Base-by-base conservation (phyloP, 2,113 vertebrate genomes). In the Mormyrus lacerda region DNA sequence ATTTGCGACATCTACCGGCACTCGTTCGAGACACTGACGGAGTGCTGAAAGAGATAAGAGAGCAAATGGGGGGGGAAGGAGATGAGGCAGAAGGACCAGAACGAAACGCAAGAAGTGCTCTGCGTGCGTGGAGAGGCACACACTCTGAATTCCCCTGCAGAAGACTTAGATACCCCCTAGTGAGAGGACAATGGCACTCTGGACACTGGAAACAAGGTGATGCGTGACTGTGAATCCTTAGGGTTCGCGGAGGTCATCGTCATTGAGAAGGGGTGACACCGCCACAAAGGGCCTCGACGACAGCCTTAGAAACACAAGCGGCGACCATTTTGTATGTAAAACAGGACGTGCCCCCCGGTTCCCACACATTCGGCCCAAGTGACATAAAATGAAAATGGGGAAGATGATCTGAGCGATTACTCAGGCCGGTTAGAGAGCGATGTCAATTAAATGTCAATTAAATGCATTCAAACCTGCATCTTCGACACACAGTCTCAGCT, bases 1-100 rank as follows among this genome's bases (percentile, higher is more conserved):
- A 97, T 98, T 98, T 99, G 98, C 98, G 98, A 99, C 98, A 99
- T 99, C 98, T 99, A 98, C 97, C 96, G 98, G 98, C 94, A 92
- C 94, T 93, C 89, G 92, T 93, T 94, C 97, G 95, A 39, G 95
- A 95, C 94, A 92, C 93, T 93, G 91, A 83, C 88, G 92, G 89
- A 47, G 87, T 89, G 89, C 90, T 51, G 87, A 53, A 79, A 51
- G 27, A 73, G 87, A 69, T 58, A 73, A 19, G 11, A 35, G 11
- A 61, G 65, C 61, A 42, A 87, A 65, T 13, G 87, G 42, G 65
- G 27, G 27, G 15, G 69, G 65, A 15, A 24, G n/a, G 24, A 47
- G 53, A 69, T 42, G 24, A 1, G 88, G 24, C n/a, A 48, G 35
- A 24, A 69, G 31, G 45, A 24, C 47, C 44, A 61, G 61, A 87